Evolutionary conservation across 2,888 invertebrate species (phyloP), one percentile per base, ranked within the genome.

Genomic region (Melieria crassipennis): DNA sequence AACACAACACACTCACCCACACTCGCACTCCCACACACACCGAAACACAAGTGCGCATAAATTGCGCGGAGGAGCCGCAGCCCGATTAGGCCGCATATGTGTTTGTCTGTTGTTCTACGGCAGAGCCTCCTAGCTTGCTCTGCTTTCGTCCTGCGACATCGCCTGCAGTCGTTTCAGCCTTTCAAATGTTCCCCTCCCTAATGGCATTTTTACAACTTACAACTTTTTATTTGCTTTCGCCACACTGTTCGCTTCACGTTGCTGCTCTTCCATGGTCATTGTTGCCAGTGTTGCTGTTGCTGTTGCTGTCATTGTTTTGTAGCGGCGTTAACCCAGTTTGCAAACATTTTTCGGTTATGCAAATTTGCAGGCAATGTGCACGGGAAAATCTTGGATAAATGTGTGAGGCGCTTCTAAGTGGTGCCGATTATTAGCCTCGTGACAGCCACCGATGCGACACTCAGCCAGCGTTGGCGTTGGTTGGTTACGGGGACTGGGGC

Each of bases 131-230:
- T n/a, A 42, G 43, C 46, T 45, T 43, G n/a, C 13, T 65, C 7
- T 47, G 4, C 9, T 55, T 42, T 30, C 30, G 30, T 30, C 30
- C 30, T 30, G 30, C 13, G 5, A 16, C 48, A 2, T 11, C 11
- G 45, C 46, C 56, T 45, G 55, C 56, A 13, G 46, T 11, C 1
- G 9, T 48, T 11, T 58, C 16, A 48, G 46, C 5, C n/a, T 16
- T 16, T 46, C n/a, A 52, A 5, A 43, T 7, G 4, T 10, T 4
- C n/a, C 10, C 57, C 11, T 11, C 13, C 48, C 52, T 30, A 30
- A 30, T 30, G 30, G n/a, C 16, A 11, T 10, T 58, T 58, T 65
- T 30, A 30, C 56, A 30, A 63, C 50, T 63, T 63, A 52, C 55
- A 16, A 46, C 43, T 10, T 43, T 65, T 65, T 65, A 11, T 50